Base-by-base conservation (phyloP, 2,888 invertebrate species). In the Dorcus parallelipipedus region DNA sequence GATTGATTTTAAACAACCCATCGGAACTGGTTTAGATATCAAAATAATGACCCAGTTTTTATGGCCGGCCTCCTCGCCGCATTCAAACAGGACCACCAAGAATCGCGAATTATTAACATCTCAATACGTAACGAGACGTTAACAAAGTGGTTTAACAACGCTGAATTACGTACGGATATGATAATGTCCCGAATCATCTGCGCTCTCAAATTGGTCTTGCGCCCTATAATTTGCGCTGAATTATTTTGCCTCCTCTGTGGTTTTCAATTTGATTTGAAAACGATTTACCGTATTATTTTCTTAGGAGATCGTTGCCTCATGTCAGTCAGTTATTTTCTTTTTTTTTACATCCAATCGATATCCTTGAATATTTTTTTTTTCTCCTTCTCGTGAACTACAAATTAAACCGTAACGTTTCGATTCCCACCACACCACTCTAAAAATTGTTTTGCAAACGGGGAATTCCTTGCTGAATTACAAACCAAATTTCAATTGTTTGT, bases 1-100 rank as follows among this genome's bases (percentile, higher is more conserved):
- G 71, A 73, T 74, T 73, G 70, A 69, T 65, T 73, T 72, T 70
- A 70, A 71, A 61, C 67, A 60, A 56, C 58, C 60, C 63, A 64
- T 63, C 60, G 62, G 61, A 68, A 66, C 68, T 59, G 65, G 67
- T 68, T 64, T 62, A 66, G 64, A 64, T 65, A 63, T 64, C 65
- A 60, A 67, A 65, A 66, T 68, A 68, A 67, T 68, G 64, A 64
- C 63, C 67, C 63, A 68, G 64, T 68, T 68, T 67, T 68, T 68
- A 61, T 65, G 57, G 55, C 52, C 54, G 53, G 53, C 52, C 59
- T 64, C 63, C 68, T 66, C 45, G 38, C 52, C 52, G 57, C 57
- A 41, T 17, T 52, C 52, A 49, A 51, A 42, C 42, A 49, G 60
- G 60, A 60, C 60, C 60, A 60, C 54, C 60, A 54, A 53, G 39